phyloP scores from a whole-genome alignment of 2,888 invertebrate species.

The Archips xylosteana region DNA sequence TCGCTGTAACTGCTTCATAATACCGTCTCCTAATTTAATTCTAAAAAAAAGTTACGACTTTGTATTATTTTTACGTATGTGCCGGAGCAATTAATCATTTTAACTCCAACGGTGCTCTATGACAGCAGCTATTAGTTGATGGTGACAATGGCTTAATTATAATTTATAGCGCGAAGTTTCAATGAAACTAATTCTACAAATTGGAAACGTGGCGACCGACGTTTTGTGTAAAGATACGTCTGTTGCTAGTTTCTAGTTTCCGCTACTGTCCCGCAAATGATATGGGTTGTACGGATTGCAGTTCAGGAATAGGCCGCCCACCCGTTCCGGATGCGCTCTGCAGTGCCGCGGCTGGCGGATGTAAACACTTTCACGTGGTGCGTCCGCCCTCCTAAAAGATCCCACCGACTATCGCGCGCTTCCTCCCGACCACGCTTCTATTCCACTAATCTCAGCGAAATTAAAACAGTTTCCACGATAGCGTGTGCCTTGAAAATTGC shows the following conservation, averaged over 20 bases:
- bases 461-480: constrained; percentile 62
- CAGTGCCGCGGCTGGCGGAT: constrained; percentile 69
- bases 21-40: constrained; percentile 21
- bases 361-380: constrained; percentile 77
- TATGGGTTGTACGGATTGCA: constrained; percentile 18
- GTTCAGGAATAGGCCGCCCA: constrained; percentile 37
- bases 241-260: constrained; percentile 43
- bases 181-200: neutral
- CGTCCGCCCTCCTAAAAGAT: constrained; percentile 65
- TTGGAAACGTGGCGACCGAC: neutral
- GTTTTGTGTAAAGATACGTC: constrained; percentile 3
- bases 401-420: constrained; percentile 45
- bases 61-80: neutral
- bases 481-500: constrained; percentile 79
- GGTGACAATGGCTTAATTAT: constrained; percentile 21
- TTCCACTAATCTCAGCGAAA: constrained; percentile 30
- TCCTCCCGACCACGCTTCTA: constrained; percentile 34
- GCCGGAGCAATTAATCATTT: constrained; percentile 2
- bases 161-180: neutral
- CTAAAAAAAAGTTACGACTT: neutral
- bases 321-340: constrained; percentile 49
- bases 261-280: constrained; percentile 22
- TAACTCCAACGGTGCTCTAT: neutral
- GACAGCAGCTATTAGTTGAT: constrained; percentile 2
- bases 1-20: constrained; percentile 24